A percentile compares a stretch with the other conserved stretches of the same genome.
Evolutionary conservation across 2,797 vertebrate genomes (phyloP).

Genomic region (Lithobates pipiens): DNA sequence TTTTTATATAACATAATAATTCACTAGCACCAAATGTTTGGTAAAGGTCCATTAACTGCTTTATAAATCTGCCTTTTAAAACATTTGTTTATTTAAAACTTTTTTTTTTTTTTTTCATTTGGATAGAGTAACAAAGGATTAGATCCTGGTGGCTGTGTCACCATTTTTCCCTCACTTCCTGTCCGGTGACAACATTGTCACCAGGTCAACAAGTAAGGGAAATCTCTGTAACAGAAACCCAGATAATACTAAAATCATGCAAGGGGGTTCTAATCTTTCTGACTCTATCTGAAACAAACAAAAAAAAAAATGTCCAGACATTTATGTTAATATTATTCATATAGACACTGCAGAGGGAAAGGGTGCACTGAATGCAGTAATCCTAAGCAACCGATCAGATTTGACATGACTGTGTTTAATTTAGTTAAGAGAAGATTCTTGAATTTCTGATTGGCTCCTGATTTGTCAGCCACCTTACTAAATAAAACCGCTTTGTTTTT

Average conservation of each 20-base stretch:
- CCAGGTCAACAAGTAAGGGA: no score
- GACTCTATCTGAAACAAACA: neutral
- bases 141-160: neutral
- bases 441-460: neutral
- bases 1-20: neutral
- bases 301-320: neutral
- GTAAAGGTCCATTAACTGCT: neutral
- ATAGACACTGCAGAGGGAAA: neutral
- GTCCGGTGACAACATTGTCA: no score
- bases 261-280: neutral
- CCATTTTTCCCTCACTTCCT: neutral
- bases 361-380: no score
- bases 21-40: neutral
- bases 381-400: neutral
- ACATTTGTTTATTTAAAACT: neutral
- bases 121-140: neutral
- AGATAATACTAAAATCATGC: no score
- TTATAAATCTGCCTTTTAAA: no score
- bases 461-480: neutral
- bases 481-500: neutral
- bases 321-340: neutral
- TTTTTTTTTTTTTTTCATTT: neutral
- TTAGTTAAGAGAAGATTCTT: neutral
- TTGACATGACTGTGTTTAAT: neutral
- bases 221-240: no score